Evolutionary conservation across 1,140 invertebrate species (phyloP), one percentile per base, ranked within the genome.

Genomic region (Tetragnatha versicolor): DNA sequence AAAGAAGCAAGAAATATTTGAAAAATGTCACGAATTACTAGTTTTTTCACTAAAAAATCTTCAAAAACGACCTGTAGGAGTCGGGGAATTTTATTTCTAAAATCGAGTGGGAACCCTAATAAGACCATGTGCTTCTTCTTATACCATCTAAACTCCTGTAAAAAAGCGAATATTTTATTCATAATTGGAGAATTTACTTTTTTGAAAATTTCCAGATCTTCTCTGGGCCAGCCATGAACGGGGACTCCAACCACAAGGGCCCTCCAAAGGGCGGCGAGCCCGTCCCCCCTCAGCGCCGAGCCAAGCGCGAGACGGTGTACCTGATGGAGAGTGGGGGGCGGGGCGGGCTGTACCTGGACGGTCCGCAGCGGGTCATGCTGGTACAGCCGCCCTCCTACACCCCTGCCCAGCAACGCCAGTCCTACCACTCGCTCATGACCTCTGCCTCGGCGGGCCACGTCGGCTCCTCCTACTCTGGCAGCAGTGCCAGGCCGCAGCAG

Each of bases 331-430:
- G 63, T 17, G 76, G 76, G 22, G 27, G 76, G 47, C 76, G 10
- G 51, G 14, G 53, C 51, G 12, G 25, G 3, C 55, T 78, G 76
- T 78, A 78, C 10, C 33, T 78, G 35, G 76, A 78, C 37, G 68
- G 63, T 78, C 47, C 49, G n/a, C 76, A 78, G 35, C 63, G 76
- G 29, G 76, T 78, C 14, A 78, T 78, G 76, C 63, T 78, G 10
- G 76, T 78, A n/a, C 76, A 68, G 27, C 76, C 76, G n/a, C n/a
- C n/a, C n/a, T 78, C 76, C 7, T 78, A 78, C 35, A 49, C 53
- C 9, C n/a, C n/a, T n/a, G 42, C 33, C 65, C 65, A 49, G 47
- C 75, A 78, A 20, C 33, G 76, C 7, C 76, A 78, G 51, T 78
- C 76, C 45, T 78, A 78, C 42, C 76, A 78, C 33, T 78, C 63